Base-by-base conservation (phyloP, 2,888 invertebrate species). In the Platynereis dumerilii region DNA sequence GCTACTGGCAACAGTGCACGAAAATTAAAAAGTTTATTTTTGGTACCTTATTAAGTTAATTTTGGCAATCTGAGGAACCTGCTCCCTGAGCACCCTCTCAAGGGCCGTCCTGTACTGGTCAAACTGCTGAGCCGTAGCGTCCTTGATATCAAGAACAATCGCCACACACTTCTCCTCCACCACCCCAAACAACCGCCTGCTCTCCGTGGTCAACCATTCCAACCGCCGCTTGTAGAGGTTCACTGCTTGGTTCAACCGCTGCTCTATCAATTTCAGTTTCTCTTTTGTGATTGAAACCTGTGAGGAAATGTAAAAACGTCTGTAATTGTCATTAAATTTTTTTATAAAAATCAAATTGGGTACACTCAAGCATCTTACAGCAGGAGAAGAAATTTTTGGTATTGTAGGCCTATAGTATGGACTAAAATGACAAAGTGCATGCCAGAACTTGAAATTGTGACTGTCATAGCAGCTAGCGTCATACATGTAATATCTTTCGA, bases 21-120 rank as follows among this genome's bases (percentile, higher is more conserved):
- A n/a, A n/a, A n/a, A n/a, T n/a, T n/a, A n/a, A n/a, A n/a, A n/a
- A n/a, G n/a, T n/a, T n/a, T n/a, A n/a, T n/a, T n/a, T n/a, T n/a
- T n/a, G n/a, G n/a, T 70, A 83, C 83, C 83, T 76, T 29, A 84
- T 80, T 1, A 84, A 61, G 64, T 84, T 84, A 69, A 84, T 84
- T 62, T 80, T 81, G 57, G 79, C 76, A 27, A 81, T 66, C 63
- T 77, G 74, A 17, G 78, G 70, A 0, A 84, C 74, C 72, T 84
- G 84, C 68, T 84, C 83, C 65, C 74, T 76, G 2, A 84, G 55
- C 2, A 83, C 77, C 28, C 76, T 71, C 61, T 81, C 78, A 17
- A 83, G 44, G 1, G 80, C 82, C 56, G 76, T 72, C 57, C 77
- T 73, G 66, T 80, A 84, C 70, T 81, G 79, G 65, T 81, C 79